Evolutionary conservation across 1,140 invertebrate genomes (phyloP).

Genomic region (Papilio helenus): DNA sequence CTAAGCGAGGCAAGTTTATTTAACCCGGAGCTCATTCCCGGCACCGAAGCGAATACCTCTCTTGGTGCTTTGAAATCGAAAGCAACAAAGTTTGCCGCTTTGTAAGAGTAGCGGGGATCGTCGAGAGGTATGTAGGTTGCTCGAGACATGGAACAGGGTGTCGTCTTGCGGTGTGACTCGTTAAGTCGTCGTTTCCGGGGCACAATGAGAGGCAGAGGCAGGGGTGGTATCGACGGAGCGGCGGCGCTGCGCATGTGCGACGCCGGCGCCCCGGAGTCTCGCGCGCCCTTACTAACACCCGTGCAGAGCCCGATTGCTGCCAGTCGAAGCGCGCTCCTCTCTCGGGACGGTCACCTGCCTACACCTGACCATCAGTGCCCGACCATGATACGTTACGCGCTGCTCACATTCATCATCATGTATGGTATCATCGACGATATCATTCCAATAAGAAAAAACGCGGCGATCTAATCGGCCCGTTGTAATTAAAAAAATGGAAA

Average conservation of each 20-base stretch:
- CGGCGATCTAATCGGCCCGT: constrained; percentile 48
- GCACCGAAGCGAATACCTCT: neutral
- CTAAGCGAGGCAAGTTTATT: constrained; percentile 20
- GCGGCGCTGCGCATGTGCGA: constrained; percentile 71
- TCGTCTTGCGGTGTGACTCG: constrained; percentile 72
- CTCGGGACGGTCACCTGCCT: constrained; percentile 51
- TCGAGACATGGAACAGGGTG: constrained; percentile 58
- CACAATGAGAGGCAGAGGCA: constrained; percentile 74
- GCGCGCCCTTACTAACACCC: constrained; percentile 72
- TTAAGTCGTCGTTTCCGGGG: constrained; percentile 80
- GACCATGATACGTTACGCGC: constrained; percentile 54
- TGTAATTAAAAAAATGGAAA: too few species aligned
- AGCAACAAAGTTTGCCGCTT: constrained; percentile 32
- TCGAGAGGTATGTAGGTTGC: constrained; percentile 51
- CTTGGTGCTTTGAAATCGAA: constrained; percentile 31
- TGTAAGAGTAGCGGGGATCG: neutral
- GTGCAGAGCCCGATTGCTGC: constrained; percentile 62
- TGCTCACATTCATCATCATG: constrained; percentile 47
- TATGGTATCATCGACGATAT: constrained; percentile 40
- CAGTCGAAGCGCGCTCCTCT: constrained; percentile 68
- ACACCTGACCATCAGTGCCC: constrained; percentile 42
- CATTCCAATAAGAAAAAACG: neutral
- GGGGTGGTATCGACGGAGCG: constrained; percentile 70
- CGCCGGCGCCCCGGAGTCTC: constrained; percentile 77
- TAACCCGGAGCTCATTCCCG: neutral